phyloP scores from a whole-genome alignment of 2,113 vertebrate genomes.

The Spermophilus dauricus region DNA sequence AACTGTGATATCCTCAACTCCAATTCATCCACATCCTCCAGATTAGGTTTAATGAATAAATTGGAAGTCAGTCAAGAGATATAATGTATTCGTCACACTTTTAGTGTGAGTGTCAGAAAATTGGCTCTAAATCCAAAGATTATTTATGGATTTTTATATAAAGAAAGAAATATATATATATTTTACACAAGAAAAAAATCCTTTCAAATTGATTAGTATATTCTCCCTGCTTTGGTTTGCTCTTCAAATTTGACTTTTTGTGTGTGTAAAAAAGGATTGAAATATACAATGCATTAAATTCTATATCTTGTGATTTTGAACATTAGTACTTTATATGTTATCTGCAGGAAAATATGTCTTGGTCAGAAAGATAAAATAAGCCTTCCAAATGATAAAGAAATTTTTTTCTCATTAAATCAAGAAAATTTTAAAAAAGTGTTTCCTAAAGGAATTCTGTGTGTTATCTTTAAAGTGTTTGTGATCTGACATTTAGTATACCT shows the following conservation, averaged over 20 bases:
- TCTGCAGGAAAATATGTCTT: background rate
- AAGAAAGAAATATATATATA: background rate
- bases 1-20: background rate
- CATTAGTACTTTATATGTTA: background rate
- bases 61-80: constrained; percentile 27
- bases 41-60: background rate
- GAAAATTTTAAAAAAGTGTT: background rate
- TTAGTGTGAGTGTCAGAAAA: constrained; percentile 52
- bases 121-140: constrained; percentile 5
- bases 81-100: background rate
- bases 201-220: background rate
- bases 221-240: background rate
- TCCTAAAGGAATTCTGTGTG: background rate
- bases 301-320: background rate
- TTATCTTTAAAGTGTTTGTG: background rate
- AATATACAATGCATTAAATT: background rate
- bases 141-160: constrained; percentile 19
- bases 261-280: background rate
- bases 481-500: background rate
- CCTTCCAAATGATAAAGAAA: background rate
- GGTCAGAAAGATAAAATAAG: background rate
- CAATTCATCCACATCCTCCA: background rate
- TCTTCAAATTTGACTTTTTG: background rate
- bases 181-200: background rate
- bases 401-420: background rate